Evolutionary conservation across 2,888 invertebrate genomes (phyloP).

Genomic region (Caenorhabditis plicata): DNA sequence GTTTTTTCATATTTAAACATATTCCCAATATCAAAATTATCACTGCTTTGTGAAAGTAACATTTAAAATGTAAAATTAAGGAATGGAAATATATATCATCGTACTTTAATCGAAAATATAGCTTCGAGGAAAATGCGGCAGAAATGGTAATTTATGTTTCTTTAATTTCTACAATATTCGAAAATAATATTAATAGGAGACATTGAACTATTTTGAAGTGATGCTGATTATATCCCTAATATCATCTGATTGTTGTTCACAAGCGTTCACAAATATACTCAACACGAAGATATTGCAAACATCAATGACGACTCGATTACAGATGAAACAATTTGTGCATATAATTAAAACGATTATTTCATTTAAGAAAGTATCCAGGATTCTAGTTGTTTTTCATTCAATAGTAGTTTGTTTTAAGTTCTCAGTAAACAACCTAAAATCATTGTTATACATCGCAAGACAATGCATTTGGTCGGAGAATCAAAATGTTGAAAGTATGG

Average conservation of each 20-base stretch:
- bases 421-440: conserved; percentile 4
- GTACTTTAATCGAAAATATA: conserved; percentile 2
- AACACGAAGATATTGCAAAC: conserved; percentile 10
- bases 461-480: conserved; percentile 22
- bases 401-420: conserved; percentile 3
- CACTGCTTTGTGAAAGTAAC: no score
- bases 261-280: conserved; percentile 4
- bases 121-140: not conserved
- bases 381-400: not conserved
- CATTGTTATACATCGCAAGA: conserved; percentile 15
- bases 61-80: no score
- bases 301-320: conserved; percentile 2
- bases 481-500: conserved; percentile 5
- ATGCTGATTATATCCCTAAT: conserved; percentile 15
- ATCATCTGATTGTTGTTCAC: conserved; percentile 11
- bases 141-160: no score
- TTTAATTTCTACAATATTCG: no score
- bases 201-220: conserved; percentile 12
- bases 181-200: no score
- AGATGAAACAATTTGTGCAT: conserved; percentile 23
- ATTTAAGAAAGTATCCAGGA: not conserved
- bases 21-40: no score
- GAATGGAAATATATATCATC: conserved; percentile 23
- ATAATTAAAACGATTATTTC: conserved; percentile 8
- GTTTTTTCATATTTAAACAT: no score